Evolutionary conservation across 2,113 vertebrate species (phyloP).

Genomic region (Neotoma lepida): DNA sequence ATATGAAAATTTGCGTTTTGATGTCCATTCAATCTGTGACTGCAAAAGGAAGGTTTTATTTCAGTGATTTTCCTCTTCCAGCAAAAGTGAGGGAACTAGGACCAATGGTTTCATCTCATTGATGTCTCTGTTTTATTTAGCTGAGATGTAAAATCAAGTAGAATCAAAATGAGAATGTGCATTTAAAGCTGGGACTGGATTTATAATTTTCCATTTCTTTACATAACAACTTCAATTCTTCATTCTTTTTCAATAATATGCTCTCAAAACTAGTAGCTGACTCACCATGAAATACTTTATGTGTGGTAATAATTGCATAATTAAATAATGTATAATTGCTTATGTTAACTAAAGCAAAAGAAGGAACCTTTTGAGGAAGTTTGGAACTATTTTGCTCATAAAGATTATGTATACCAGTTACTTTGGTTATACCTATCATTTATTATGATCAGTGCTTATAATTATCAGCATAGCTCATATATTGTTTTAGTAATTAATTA

Average conservation of each 20-base stretch:
- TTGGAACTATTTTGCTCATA: constrained; percentile 34
- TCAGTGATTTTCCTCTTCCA: constrained; percentile 6
- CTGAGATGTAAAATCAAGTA: neutral
- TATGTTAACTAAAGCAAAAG: constrained; percentile 59
- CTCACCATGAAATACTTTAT: constrained; percentile 69
- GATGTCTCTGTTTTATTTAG: neutral
- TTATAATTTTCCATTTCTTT: constrained; percentile 35
- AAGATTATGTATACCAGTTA: constrained; percentile 28
- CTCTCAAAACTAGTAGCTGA: constrained; percentile 11
- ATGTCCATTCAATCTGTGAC: neutral
- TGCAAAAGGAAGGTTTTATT: neutral
- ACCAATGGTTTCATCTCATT: neutral
- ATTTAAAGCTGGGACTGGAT: neutral
- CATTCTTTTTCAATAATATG: constrained; percentile 42
- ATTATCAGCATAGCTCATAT: constrained; percentile 37
- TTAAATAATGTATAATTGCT: constrained; percentile 63
- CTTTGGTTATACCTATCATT: constrained; percentile 51
- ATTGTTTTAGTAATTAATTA: constrained; percentile 53
- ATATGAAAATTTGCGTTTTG: neutral
- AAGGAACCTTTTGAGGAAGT: constrained; percentile 2
- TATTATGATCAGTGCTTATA: constrained; percentile 41
- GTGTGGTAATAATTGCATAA: constrained; percentile 52
- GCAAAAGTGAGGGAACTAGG: neutral
- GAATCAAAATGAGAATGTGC: neutral
- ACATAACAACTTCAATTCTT: constrained; percentile 30